Base-by-base conservation (phyloP, 1,140 invertebrate genomes). In the Brachionus asplanchnoidis region DNA sequence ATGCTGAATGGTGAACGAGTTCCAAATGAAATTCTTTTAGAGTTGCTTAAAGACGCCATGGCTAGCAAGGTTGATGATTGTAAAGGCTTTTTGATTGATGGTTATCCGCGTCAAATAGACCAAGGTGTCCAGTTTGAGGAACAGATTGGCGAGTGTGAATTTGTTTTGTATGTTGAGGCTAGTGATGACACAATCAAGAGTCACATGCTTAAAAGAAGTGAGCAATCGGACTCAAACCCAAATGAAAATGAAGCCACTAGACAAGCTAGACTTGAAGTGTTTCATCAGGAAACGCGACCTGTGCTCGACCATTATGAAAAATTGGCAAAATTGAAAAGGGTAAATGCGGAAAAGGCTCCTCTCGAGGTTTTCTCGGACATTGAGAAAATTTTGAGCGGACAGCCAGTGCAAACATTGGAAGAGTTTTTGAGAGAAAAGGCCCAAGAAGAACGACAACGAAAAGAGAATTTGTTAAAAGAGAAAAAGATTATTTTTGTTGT, bases 221-320 rank as follows among this genome's bases (percentile, higher is more conserved):
- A 85, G 26, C 20, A 12, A 26, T 97, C 95, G 89, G 96, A 96
- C 0, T 7, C 32, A 36, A 92, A 97, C 20, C 92, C 93, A 1
- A 97, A 99, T 90, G 97, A 99, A 88, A 99, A 99, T 89, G 87
- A 92, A 42, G 95, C 98, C 85, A 95, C 94, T 87, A 90, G 99
- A 23, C 92, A 93, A 85, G 97, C 98, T 88, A 92, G 98, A 87
- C 89, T 84, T 42, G 82, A 85, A 80, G 26, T 65, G 3, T 79
- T 44, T 20, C 28, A 66, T 70, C 28, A 79, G 14, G 56, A n/a
- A 12, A 79, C 73, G 4, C 14, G 23, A 2, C 50, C 50, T 50
- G 56, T 86, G 3, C 94, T 99, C 68, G 90, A 97, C 23, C 91
- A 95, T 88, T 99, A 96, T 87, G 92, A 94, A 20, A 68, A 40